Percentiles rank a stretch among this genome's conserved stretches.
These are phyloP conservation scores for Trochalopteron elliotii DNA, from an alignment of 2,113 vertebrate genomes.

Conservation along the genomic window DNA sequence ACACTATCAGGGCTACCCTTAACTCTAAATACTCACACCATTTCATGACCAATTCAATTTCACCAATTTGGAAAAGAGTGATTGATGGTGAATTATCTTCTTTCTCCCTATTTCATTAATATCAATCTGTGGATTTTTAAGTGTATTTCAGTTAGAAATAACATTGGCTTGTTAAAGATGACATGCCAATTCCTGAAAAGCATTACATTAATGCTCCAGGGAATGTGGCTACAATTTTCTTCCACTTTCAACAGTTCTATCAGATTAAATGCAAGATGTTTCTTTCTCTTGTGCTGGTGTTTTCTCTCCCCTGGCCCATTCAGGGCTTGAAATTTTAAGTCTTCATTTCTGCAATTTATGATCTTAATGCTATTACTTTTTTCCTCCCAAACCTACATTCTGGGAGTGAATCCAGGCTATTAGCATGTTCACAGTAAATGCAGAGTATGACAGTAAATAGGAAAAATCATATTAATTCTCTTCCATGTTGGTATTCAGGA, in stretches of 20 bases:
- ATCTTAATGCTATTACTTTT: not conserved
- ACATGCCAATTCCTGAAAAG: not conserved
- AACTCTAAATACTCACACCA: not conserved
- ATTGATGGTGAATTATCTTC: not conserved
- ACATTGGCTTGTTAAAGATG: not conserved
- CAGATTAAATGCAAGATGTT: not conserved
- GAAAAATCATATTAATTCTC: not conserved
- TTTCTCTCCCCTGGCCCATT: not conserved
- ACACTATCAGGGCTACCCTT: accelerated
- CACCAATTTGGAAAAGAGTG: not conserved
- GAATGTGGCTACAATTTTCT: not conserved
- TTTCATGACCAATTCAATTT: not conserved
- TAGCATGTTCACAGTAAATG: not conserved
- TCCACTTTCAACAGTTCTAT: not conserved
- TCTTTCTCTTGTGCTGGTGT: not conserved
- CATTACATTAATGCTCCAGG: not conserved
- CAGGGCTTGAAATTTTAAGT: not conserved
- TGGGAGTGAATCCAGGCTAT: not conserved
- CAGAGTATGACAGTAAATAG: not conserved
- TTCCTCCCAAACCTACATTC: not conserved
- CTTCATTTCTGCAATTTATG: not conserved
- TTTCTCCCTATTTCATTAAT: not conserved
- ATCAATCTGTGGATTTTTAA: not conserved
- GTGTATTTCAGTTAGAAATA: not conserved
- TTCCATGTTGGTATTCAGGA: not conserved